phyloP scores from a whole-genome alignment of 2,113 vertebrate genomes.

The Equus przewalskii region DNA sequence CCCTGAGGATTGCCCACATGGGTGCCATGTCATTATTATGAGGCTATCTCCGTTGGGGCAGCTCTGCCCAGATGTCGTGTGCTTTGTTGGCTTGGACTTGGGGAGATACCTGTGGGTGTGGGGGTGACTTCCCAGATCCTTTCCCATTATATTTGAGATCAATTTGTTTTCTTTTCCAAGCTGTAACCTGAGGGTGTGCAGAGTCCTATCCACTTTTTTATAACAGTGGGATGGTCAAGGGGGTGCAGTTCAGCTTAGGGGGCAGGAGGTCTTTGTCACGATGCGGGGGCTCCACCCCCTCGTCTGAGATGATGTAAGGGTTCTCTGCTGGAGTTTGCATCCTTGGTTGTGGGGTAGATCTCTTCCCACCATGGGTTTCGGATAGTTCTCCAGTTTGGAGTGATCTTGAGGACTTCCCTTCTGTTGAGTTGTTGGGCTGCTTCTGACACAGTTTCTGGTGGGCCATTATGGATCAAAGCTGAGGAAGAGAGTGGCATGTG shows the following conservation, averaged over 20 bases:
- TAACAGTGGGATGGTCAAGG: neutral
- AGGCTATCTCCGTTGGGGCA: accelerated
- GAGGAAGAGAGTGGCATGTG: neutral
- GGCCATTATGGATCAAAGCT: neutral
- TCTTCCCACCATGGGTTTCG: neutral
- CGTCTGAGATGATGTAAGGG: accelerated
- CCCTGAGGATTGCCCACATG: accelerated
- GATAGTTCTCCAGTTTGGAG: neutral
- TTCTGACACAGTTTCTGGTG: neutral
- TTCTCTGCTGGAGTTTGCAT: accelerated
- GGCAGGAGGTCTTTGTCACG: neutral
- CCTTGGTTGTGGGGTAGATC: neutral
- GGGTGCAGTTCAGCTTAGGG: neutral
- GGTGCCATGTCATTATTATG: accelerated
- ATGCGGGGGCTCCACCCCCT: accelerated
- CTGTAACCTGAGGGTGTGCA: neutral
- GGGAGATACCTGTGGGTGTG: neutral
- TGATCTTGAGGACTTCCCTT: neutral
- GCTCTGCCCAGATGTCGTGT: accelerated
- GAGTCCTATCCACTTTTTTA: neutral
- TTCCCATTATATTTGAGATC: accelerated
- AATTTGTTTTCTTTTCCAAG: neutral
- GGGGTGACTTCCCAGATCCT: neutral
- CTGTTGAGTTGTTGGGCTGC: neutral
- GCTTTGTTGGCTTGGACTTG: accelerated